Evolutionary conservation across 2,888 invertebrate species (phyloP), one percentile per base, ranked within the genome.

Genomic region (Cheilosia vernalis): DNA sequence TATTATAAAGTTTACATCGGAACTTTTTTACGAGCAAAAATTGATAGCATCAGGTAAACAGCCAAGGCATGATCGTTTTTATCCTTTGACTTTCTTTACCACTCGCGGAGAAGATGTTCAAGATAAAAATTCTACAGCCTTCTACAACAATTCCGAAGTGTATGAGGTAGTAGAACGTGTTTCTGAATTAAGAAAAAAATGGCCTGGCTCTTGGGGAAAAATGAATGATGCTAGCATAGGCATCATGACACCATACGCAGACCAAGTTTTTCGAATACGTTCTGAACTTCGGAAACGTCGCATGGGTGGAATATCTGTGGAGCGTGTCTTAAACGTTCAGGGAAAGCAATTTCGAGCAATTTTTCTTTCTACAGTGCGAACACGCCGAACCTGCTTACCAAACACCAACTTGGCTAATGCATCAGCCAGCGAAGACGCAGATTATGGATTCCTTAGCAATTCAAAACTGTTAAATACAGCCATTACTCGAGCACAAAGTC

Each of bases 321-420:
- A 97, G 89, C 93, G 97, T 78, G 96, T 97, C 3, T 93, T 96
- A 13, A 97, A 97, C 91, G 96, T 97, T 0, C 97, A 97, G 92
- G 97, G 97, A 89, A 97, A 97, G 90, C 97, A 97, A 91, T 97
- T 97, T 90, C 93, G 96, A 9, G 96, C 95, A 0, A 95, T 97
- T 61, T 95, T 97, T 89, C 92, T 97, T 78, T 96, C 96, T 47
- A 96, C 96, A 0, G 93, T 92, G 27, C 94, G 95, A 69, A 97
- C 96, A 6, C 93, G 96, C 42, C 93, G 95, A 81, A 96, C 96
- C 1, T 96, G 96, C 90, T 87, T 93, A 88, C 91, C 93, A 67
- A 92, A 93, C 19, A 89, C 87, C 69, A 73, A 87, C 2, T 87
- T 89, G n/a, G 89, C 88, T 70, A 89, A 88, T 40, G 6, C 82